Evolutionary conservation across 2,113 vertebrate species (phyloP).

Genomic region (Eupsittula cactorum): DNA sequence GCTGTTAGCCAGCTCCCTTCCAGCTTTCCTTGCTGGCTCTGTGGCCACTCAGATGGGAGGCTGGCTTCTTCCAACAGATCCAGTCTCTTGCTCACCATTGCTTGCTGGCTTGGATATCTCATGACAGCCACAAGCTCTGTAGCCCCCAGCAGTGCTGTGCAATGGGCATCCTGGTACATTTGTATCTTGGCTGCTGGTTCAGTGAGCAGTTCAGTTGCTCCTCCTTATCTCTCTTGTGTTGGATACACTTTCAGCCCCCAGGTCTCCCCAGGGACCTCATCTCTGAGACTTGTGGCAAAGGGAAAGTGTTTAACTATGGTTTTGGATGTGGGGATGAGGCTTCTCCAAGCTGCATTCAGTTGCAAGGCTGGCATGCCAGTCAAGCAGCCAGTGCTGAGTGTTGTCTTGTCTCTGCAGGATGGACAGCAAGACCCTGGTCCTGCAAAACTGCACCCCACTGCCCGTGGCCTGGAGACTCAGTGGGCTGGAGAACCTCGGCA

Average conservation of each 20-base stretch:
- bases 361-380: fast-evolving
- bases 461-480: slow-evolving; percentile 83
- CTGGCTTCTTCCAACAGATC: background rate
- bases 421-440: slow-evolving; percentile 69
- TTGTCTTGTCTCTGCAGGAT: slow-evolving; percentile 66
- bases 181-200: background rate
- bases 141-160: background rate
- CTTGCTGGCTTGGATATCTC: background rate
- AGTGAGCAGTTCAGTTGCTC: background rate
- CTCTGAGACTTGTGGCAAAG: background rate
- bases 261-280: background rate
- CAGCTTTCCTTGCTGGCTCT: background rate
- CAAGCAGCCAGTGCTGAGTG: background rate
- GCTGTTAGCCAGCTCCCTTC: background rate
- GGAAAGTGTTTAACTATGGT: background rate
- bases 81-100: background rate
- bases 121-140: background rate
- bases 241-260: background rate
- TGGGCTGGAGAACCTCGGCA: slow-evolving; percentile 82
- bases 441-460: slow-evolving; percentile 79
- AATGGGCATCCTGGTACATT: background rate
- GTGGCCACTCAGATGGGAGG: fast-evolving
- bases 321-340: background rate
- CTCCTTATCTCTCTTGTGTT: background rate
- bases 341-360: background rate